Evolutionary conservation across 2,888 invertebrate genomes (phyloP).

Genomic region (Melinaea menophilus): DNA sequence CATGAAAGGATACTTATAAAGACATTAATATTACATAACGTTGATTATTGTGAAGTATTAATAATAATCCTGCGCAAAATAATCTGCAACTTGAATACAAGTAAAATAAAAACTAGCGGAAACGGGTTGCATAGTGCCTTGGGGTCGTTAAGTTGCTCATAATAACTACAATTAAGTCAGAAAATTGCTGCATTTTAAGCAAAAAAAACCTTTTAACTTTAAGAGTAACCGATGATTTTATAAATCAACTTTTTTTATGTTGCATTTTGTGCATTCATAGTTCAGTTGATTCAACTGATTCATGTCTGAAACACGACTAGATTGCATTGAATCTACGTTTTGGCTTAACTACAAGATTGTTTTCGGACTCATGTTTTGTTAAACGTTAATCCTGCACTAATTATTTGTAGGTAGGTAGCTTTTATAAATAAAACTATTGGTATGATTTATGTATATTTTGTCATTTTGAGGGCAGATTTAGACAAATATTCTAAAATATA

Average conservation of each 20-base stretch:
- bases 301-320: no score
- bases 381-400: no score
- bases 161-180: constrained; percentile 28
- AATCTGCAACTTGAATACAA: constrained; percentile 24
- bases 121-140: constrained; percentile 26
- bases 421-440: no score
- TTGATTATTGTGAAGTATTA: constrained; percentile 24
- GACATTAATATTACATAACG: constrained; percentile 25
- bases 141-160: constrained; percentile 29
- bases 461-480: no score
- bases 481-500: no score
- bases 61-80: constrained; percentile 26
- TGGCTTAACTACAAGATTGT: background rate
- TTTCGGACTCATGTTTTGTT: no score
- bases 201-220: constrained; percentile 6
- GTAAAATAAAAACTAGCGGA: constrained; percentile 28
- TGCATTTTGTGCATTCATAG: background rate
- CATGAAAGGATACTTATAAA: constrained; percentile 23
- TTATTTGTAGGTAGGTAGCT: no score
- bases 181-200: constrained; percentile 23
- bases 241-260: constrained; percentile 2
- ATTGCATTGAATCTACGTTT: background rate
- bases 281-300: no score
- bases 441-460: no score
- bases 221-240: background rate